Conservation (phyloP, 2,888 invertebrate species). For the Bombylius discolor region DNA sequence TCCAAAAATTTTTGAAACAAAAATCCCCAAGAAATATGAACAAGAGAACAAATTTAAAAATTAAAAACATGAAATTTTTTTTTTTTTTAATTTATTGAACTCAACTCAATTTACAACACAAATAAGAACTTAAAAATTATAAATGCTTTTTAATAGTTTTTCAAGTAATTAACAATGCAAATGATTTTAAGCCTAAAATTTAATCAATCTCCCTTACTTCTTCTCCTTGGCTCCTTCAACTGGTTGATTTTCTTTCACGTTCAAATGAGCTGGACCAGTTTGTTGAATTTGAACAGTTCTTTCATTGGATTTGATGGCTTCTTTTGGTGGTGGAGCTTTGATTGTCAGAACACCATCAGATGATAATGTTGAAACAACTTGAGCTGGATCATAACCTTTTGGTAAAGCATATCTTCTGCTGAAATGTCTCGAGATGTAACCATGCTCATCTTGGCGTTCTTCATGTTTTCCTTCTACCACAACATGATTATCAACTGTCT, state of each 20-base stretch:
- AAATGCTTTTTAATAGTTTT: no score
- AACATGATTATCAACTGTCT: conserved; percentile 49
- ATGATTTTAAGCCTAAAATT: no score
- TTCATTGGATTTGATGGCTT: conserved; percentile 32
- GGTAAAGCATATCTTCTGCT: conserved; percentile 56
- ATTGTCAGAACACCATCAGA: conserved; percentile 71
- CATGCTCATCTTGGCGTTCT: conserved; percentile 57
- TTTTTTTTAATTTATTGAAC: no score
- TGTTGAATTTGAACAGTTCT: conserved; percentile 47
- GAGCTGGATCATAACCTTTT: conserved; percentile 51
- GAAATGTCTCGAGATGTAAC: conserved; percentile 69
- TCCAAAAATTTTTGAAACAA: no score
- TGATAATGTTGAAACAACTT: conserved; percentile 61
- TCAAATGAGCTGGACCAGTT: conserved; percentile 42
- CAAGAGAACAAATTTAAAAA: no score
- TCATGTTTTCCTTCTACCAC: conserved; percentile 55
- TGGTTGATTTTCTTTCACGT: conserved; percentile 22
- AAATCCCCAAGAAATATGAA: no score
- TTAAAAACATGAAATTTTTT: no score
- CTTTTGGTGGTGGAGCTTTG: conserved; percentile 44
- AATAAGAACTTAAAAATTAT: no score
- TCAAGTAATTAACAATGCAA: no score
- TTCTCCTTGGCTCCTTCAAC: conserved; percentile 8
- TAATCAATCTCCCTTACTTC: no score
- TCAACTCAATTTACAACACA: no score